phyloP scores from a whole-genome alignment of 1,140 invertebrate genomes.

The Atta colombica region DNA sequence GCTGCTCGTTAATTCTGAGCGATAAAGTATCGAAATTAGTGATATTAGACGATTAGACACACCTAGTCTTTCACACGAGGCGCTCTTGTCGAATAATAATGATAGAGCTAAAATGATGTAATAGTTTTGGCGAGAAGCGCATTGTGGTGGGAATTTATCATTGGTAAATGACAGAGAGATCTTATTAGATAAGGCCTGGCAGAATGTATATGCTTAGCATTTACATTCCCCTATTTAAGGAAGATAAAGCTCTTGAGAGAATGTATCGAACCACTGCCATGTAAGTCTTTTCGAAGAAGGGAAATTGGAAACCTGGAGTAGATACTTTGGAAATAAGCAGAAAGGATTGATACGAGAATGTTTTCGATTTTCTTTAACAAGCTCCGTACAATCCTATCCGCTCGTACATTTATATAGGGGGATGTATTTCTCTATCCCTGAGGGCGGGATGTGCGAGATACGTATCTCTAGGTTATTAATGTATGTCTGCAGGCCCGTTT shows the following conservation, averaged over 20 bases:
- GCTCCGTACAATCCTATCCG: conserved; percentile 74
- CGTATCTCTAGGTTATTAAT: conserved; percentile 85
- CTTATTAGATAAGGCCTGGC: conserved; percentile 18
- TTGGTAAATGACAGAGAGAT: neutral
- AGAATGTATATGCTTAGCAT: conserved; percentile 10
- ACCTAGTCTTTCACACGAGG: conserved; percentile 21
- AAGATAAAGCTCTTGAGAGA: neutral
- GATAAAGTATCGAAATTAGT: conserved; percentile 52
- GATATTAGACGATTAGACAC: conserved; percentile 53
- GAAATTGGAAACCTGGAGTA: conserved; percentile 29
- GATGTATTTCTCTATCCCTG: conserved; percentile 77
- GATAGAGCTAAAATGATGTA: neutral
- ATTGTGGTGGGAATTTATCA: neutral
- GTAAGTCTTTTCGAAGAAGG: conserved; percentile 8
- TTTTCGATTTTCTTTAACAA: conserved; percentile 83
- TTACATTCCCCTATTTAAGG: conserved; percentile 31
- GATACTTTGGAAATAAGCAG: conserved; percentile 66
- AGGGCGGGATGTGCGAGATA: conserved; percentile 80
- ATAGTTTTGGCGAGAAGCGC: neutral
- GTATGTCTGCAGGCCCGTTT: conserved; percentile 81
- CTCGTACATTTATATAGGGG: conserved; percentile 82
- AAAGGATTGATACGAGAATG: conserved; percentile 72
- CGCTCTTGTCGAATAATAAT: conserved; percentile 1
- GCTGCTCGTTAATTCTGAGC: conserved; percentile 50
- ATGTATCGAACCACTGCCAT: neutral